These are phyloP conservation scores for Balearica regulorum DNA, from an alignment of 2,797 vertebrate species.

Conservation along the genomic window DNA sequence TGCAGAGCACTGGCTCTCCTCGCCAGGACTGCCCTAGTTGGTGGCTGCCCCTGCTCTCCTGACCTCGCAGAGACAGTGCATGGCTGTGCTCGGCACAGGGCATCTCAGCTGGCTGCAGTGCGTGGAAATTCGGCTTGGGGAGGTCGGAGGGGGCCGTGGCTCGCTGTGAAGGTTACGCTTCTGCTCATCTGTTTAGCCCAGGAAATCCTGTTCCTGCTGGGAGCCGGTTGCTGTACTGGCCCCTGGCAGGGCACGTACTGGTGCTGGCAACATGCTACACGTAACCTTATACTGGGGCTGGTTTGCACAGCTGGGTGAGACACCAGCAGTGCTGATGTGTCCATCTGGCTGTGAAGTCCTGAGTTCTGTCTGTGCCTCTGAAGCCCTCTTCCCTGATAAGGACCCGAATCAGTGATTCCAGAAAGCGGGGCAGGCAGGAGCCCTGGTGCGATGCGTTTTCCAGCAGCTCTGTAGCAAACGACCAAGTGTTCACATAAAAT, in stretches of 20 bases:
- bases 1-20: not conserved
- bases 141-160: not conserved
- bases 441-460: fast-evolving
- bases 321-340: not conserved
- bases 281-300: fast-evolving
- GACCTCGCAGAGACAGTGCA: not conserved
- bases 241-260: not conserved
- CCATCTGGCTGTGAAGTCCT: not conserved
- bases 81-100: not conserved
- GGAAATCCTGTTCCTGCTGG: not conserved
- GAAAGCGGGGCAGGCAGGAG: not conserved
- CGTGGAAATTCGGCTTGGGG: not conserved
- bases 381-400: not conserved
- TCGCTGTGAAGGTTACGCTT: fast-evolving
- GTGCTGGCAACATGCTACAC: not conserved
- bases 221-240: not conserved
- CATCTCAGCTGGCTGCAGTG: not conserved
- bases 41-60: not conserved
- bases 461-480: not conserved
- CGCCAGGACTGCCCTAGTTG: fast-evolving
- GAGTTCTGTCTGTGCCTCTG: not conserved
- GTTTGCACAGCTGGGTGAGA: not conserved
- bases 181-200: not conserved
- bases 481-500: not conserved
- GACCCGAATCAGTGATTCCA: fast-evolving